Conservation (phyloP, 2,113 vertebrate species). For the Chloroceryle aenea region DNA sequence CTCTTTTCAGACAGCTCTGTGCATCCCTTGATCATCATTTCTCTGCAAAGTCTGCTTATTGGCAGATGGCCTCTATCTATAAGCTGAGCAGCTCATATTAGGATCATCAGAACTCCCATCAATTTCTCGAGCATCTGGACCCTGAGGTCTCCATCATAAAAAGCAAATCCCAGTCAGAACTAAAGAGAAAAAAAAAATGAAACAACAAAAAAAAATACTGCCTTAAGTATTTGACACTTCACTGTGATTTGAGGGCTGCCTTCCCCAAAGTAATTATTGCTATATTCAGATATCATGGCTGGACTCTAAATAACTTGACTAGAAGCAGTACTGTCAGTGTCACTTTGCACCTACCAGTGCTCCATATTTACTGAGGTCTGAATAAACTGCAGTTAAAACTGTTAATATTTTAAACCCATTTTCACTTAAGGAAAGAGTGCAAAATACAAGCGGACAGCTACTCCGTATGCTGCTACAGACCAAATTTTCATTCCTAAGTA, state of each 20-base stretch:
- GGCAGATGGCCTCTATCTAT: neutral
- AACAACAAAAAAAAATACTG: neutral
- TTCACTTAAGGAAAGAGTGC: neutral
- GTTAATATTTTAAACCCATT: neutral
- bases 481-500: neutral
- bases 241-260: neutral
- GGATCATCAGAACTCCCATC: neutral
- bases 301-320: neutral
- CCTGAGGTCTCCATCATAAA: neutral
- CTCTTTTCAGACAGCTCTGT: neutral
- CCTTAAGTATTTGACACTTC: neutral
- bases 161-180: neutral
- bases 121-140: neutral
- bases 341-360: neutral
- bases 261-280: neutral
- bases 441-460: neutral
- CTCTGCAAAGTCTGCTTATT: neutral
- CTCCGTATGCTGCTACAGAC: neutral
- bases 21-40: neutral
- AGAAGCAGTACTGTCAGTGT: neutral
- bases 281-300: neutral
- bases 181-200: neutral
- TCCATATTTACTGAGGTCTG: neutral
- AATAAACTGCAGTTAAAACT: neutral
- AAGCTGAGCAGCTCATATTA: neutral